Evolutionary conservation across 2,797 vertebrate genomes (phyloP).

Genomic region (Furcifer pardalis): DNA sequence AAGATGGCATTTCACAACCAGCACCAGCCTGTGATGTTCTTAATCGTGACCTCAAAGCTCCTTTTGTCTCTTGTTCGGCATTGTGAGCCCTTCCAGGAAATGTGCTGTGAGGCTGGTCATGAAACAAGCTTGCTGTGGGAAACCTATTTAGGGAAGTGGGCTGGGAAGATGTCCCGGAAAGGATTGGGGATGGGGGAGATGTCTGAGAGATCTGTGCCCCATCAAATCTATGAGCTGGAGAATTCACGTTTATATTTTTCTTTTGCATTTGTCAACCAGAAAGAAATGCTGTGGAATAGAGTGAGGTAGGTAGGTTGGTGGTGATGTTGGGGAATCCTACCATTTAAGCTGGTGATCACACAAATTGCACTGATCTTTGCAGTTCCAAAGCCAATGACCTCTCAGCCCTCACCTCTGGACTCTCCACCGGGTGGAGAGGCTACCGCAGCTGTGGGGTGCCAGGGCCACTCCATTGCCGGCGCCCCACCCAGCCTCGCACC

Average conservation of each 20-base stretch:
- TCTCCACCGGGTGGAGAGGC: too few relatives aligned
- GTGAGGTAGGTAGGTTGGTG: too few relatives aligned
- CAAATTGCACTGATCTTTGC: background rate
- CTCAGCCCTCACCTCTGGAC: too few relatives aligned
- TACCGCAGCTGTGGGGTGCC: too few relatives aligned
- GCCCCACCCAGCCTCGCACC: too few relatives aligned
- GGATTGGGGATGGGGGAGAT: background rate
- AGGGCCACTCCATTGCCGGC: too few relatives aligned
- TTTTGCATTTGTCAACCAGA: background rate
- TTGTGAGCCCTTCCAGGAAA: background rate
- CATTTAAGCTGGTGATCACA: background rate
- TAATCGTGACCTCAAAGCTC: background rate
- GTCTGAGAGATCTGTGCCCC: background rate
- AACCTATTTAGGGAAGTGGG: slow-evolving; percentile 16
- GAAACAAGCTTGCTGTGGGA: background rate
- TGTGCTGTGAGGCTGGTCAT: background rate
- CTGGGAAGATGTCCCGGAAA: background rate
- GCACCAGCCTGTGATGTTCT: background rate
- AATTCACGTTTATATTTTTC: background rate
- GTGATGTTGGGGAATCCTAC: background rate
- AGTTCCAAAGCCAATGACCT: background rate
- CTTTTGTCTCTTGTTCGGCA: background rate
- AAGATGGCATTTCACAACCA: background rate
- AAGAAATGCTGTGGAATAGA: background rate
- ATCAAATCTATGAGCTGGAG: background rate